Conservation (phyloP, 2,113 vertebrate genomes). For the Coracopsis vasa region DNA sequence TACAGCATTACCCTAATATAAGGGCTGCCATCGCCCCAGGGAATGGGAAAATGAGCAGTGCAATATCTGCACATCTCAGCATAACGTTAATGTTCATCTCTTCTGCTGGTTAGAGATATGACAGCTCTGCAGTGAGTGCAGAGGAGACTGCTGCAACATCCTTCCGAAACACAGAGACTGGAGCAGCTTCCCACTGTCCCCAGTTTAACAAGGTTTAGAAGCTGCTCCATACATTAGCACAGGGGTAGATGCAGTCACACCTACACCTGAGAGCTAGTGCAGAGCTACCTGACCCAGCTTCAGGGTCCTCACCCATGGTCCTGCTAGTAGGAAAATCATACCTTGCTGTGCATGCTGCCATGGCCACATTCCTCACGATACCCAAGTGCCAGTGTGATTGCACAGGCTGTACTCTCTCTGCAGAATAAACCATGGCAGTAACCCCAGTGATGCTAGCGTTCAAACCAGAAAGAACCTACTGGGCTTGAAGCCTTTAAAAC, state of each 20-base stretch:
- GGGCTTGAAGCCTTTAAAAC: not conserved
- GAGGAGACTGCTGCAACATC: not conserved
- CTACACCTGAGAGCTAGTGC: fast-evolving
- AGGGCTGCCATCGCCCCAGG: not conserved
- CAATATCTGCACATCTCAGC: not conserved
- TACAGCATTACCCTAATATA: not conserved
- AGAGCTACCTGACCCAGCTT: not conserved
- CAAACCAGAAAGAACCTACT: not conserved
- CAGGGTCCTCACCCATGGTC: not conserved
- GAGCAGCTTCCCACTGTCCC: not conserved
- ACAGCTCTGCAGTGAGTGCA: not conserved
- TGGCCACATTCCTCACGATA: not conserved
- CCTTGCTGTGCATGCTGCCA: not conserved
- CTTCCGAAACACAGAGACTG: not conserved
- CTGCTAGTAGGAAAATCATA: not conserved
- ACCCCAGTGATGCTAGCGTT: not conserved
- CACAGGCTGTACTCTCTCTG: not conserved
- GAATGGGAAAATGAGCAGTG: not conserved
- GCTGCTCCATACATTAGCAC: not conserved
- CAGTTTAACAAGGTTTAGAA: not conserved
- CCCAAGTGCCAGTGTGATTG: not conserved
- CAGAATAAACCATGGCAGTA: not conserved
- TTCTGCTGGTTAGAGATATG: not conserved
- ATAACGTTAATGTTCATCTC: not conserved
- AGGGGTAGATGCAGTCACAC: not conserved